Evolutionary conservation across 2,797 vertebrate species (phyloP), one percentile per base, ranked within the genome.

Genomic region (Pteropus rufus): DNA sequence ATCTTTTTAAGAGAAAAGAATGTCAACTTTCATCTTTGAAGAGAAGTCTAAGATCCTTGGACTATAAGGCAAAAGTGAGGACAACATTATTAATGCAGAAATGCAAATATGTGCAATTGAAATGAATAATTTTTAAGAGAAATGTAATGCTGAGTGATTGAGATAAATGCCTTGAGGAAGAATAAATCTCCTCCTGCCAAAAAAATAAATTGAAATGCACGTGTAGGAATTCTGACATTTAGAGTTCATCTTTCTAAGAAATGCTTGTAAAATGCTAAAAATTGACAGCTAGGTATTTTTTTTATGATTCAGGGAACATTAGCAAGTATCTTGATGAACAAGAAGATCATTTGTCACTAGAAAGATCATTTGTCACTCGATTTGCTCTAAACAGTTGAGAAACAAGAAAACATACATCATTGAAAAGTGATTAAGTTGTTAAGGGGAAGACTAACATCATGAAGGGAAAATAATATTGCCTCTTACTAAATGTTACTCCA

Each of bases 211-310:
- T 54, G 34, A 93, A 95, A 83, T 21, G 15, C 54, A 87, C 76
- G 90, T 89, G 56, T 81, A 93, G 39, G 67, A 85, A 94, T 75
- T 75, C 36, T 56, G 26, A 58, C 29, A 31, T 73, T 62, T 41
- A 52, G 76, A 91, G 39, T 3, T 76, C 39, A 41, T 52, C 73
- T 83, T 93, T 89, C 79, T 93, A 94, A 89, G 67, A 93, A 94
- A 69, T 80, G 69, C 44, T 94, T 86, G 46, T 86, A 52, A 94
- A 96, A 60, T 83, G 39, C 41, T 88, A 72, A 31, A 76, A 91
- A 62, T 31, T 60, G 82, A 97, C 19, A 69, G 24, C n/a, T 52
- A 49, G 46, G 19, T 56, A 10, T 76, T 70, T 93, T 65, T 88
- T 56, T 80, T 10, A 58, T 54, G n/a, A 79, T 82, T 85, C 69